Percentiles rank a stretch among this genome's conserved stretches.
Evolutionary conservation across 2,113 vertebrate species (phyloP).

Genomic region (Dicrurus megarhynchus): DNA sequence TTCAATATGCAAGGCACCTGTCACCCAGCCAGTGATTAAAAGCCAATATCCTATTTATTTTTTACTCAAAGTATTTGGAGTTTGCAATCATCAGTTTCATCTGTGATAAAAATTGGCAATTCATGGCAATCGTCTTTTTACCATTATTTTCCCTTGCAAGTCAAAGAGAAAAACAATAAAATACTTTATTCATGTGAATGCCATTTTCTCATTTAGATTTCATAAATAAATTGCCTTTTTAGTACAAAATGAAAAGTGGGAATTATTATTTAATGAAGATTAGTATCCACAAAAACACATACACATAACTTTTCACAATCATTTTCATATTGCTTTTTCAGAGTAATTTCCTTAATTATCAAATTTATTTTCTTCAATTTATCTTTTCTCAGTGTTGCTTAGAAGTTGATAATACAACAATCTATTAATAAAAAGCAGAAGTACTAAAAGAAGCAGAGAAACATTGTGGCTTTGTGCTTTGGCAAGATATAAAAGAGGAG

Average conservation of each 20-base stretch:
- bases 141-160: slow-evolving; percentile 13
- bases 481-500: not conserved
- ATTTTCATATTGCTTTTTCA: not conserved
- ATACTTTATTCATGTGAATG: not conserved
- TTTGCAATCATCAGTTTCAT: slow-evolving; percentile 11
- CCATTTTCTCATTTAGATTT: not conserved
- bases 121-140: not conserved
- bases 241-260: not conserved
- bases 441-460: not conserved
- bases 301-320: not conserved
- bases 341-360: not conserved
- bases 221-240: not conserved
- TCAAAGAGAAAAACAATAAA: slow-evolving; percentile 13
- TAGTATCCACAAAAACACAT: not conserved
- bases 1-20: slow-evolving; percentile 6
- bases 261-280: slow-evolving; percentile 26
- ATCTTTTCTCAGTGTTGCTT: not conserved
- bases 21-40: slow-evolving; percentile 34
- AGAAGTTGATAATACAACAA: not conserved
- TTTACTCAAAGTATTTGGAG: slow-evolving; percentile 15
- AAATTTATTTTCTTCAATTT: not conserved
- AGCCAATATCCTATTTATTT: slow-evolving; percentile 50
- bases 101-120: slow-evolving; percentile 14
- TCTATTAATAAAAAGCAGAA: not conserved
- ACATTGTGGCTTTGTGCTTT: not conserved